Percentiles rank a stretch among this genome's conserved stretches.
Conservation (phyloP, 2,888 invertebrate species). For the Cephus runcator region DNA sequence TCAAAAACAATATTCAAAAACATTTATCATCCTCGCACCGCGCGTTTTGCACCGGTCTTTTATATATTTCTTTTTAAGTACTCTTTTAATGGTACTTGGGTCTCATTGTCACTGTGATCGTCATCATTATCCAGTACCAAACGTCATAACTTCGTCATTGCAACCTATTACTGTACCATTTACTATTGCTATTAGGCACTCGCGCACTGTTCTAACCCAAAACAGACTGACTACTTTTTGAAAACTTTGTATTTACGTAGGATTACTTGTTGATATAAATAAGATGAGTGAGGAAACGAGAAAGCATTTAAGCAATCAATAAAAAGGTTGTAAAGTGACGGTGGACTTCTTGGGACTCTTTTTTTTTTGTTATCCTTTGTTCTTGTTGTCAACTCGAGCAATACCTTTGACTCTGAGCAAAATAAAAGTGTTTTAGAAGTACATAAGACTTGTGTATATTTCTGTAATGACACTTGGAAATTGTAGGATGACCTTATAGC, state of each 20-base stretch:
- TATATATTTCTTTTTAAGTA: background rate
- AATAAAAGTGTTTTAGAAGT: background rate
- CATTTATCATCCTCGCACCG: background rate
- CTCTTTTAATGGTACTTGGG: background rate
- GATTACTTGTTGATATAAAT: slow-evolving; percentile 35
- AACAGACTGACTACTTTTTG: slow-evolving; percentile 62
- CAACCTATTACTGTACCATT: background rate
- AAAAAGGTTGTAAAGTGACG: background rate
- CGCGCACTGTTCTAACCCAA: slow-evolving; percentile 41
- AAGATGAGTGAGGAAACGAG: slow-evolving; percentile 23
- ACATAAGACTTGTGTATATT: background rate
- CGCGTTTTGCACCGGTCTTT: background rate
- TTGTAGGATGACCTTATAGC: background rate
- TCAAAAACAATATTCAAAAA: background rate
- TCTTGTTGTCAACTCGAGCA: background rate
- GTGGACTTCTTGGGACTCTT: background rate
- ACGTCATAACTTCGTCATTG: background rate
- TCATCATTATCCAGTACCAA: background rate
- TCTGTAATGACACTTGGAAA: background rate
- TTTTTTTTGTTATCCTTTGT: background rate
- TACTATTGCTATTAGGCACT: background rate
- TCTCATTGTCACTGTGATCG: background rate
- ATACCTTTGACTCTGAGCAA: background rate
- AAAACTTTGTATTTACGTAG: slow-evolving; percentile 45
- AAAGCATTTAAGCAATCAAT: background rate